Base-by-base conservation (phyloP, 2,888 invertebrate species). In the Troides helena region DNA sequence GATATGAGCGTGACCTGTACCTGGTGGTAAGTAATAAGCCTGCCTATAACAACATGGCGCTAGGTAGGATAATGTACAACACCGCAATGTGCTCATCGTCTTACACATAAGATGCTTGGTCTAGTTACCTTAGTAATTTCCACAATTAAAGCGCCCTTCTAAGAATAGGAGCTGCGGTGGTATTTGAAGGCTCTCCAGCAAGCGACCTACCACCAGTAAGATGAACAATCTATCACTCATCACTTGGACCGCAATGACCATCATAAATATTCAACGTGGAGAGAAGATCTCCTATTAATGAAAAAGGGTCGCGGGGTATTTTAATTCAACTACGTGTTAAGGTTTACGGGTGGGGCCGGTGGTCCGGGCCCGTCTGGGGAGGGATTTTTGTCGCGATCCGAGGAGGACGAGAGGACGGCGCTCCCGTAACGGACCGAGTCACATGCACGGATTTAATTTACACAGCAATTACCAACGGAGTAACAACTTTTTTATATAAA, bases 321-420 rank as follows among this genome's bases (percentile, higher is more conserved):
- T 92, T 92, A 92, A 92, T 92, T 92, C 92, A 92, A 92, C 89
- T 91, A 91, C 90, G 92, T 92, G 92, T 89, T 88, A 87, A 90
- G 91, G 90, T 85, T 89, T 88, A 86, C 81, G 80, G 77, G 71
- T 83, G 81, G 82, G 80, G 79, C 77, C 80, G 8, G 39, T 10
- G 30, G 30, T 3, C 30, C 10, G 8, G 39, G 39, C 39, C 39
- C 39, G 39, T 39, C 30, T 14, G 36, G 59, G 67, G 70, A 72
- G 71, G 67, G 70, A 73, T 73, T 71, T 72, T 69, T 72, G 68
- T 65, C 46, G 53, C 53, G 62, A 65, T 62, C 39, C 21, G 5
- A 8, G 8, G 12, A 5, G 57, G 30, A 23, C 23, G 61, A 57
- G 57, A 43, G 69, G 23, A n/a, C 46, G 46, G 25, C 36, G 43